A percentile compares a stretch with the other conserved stretches of the same genome.
Evolutionary conservation across 1,140 invertebrate species (phyloP).

Genomic region (Trachymyrmex cornetzi): DNA sequence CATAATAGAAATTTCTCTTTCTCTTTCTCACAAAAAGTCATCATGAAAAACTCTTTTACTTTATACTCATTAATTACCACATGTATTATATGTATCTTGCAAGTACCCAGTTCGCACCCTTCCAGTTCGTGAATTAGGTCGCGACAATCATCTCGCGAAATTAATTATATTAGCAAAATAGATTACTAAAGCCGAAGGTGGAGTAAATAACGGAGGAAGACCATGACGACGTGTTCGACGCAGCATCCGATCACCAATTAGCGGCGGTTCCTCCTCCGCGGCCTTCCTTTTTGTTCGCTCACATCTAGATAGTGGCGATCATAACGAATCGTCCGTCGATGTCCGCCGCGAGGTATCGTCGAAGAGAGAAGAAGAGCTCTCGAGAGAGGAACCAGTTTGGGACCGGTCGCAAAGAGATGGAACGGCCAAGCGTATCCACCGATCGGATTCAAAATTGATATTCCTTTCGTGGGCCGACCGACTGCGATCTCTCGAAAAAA

Average conservation of each 20-base stretch:
- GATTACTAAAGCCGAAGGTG: not conserved
- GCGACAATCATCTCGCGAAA: not conserved
- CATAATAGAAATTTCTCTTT: not conserved
- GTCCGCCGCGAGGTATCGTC: constrained; percentile 69
- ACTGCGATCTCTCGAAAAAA: constrained; percentile 65
- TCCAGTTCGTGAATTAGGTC: constrained; percentile 15
- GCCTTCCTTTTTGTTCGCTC: constrained; percentile 61
- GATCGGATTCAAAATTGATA: constrained; percentile 78
- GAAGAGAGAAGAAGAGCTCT: constrained; percentile 27
- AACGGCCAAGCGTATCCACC: constrained; percentile 68
- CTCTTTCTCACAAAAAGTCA: not conserved
- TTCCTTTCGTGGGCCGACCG: constrained; percentile 66
- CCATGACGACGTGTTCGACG: constrained; percentile 54
- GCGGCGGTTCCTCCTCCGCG: constrained; percentile 44
- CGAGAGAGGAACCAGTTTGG: constrained; percentile 70
- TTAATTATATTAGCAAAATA: constrained; percentile 67
- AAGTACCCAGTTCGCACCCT: not conserved
- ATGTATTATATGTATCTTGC: not conserved
- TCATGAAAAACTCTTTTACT: not conserved
- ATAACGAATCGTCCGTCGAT: constrained; percentile 76
- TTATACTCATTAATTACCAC: not conserved
- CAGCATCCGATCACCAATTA: constrained; percentile 74
- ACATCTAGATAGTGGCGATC: constrained; percentile 75
- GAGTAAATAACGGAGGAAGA: constrained; percentile 58
- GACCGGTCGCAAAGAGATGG: constrained; percentile 69